phyloP scores from a whole-genome alignment of 2,888 invertebrate species.

The Eupelmus urozonus region DNA sequence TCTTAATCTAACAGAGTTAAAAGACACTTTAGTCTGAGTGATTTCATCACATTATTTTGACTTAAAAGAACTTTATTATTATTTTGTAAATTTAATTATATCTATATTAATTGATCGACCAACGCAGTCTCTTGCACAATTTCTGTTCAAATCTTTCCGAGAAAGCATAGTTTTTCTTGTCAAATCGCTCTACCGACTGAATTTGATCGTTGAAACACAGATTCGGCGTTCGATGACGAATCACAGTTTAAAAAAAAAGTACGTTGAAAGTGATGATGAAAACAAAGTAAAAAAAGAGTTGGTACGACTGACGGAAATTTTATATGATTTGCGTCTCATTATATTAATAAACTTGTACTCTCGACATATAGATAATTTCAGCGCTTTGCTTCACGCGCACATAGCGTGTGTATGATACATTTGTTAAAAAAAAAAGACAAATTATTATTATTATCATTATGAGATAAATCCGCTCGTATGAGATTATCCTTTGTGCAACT shows the following conservation, averaged over 20 bases:
- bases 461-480: constrained; percentile 40
- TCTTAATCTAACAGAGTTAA: no score
- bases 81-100: no score
- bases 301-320: constrained; percentile 44
- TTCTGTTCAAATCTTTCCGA: background rate
- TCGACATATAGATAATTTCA: constrained; percentile 39
- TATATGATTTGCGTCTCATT: constrained; percentile 40
- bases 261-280: constrained; percentile 43
- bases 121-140: background rate
- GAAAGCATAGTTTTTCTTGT: constrained; percentile 44
- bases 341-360: constrained; percentile 30
- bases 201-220: constrained; percentile 45
- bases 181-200: constrained; percentile 56
- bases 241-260: constrained; percentile 33
- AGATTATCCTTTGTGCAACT: constrained; percentile 36
- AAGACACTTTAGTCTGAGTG: no score
- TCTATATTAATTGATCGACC: no score
- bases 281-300: constrained; percentile 25
- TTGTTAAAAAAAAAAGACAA: constrained; percentile 29
- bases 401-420: constrained; percentile 32
- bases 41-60: no score
- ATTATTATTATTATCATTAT: constrained; percentile 50
- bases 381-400: constrained; percentile 38
- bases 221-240: constrained; percentile 16
- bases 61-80: no score